These are phyloP conservation scores for Nomada fucata DNA, from an alignment of 2,888 invertebrate species.

Conservation along the genomic window DNA sequence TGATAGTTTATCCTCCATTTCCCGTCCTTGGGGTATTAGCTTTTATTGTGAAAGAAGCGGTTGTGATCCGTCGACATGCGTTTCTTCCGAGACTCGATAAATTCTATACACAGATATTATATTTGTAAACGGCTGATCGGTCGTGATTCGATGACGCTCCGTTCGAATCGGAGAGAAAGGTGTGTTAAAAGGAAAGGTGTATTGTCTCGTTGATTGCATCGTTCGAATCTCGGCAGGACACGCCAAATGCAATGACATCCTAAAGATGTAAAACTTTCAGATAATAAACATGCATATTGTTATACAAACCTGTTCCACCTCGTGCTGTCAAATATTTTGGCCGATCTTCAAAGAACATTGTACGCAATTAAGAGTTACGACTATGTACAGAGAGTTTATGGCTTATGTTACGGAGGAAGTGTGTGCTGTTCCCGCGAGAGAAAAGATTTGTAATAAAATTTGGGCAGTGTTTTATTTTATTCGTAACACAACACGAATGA, in stretches of 20 bases:
- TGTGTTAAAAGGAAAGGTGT: background rate
- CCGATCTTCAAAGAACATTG: no score
- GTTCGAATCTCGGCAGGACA: slow-evolving; percentile 60
- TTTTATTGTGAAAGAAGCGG: slow-evolving; percentile 67
- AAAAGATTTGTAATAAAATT: slow-evolving; percentile 71
- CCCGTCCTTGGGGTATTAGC: slow-evolving; percentile 31
- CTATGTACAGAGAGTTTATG: background rate
- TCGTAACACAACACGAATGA: slow-evolving; percentile 72
- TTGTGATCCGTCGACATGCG: slow-evolving; percentile 71
- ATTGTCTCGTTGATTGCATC: slow-evolving; percentile 49
- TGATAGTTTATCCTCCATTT: background rate
- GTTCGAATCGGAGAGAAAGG: slow-evolving; percentile 20
- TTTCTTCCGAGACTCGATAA: slow-evolving; percentile 67
- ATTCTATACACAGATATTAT: slow-evolving; percentile 73
- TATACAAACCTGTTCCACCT: slow-evolving; percentile 72
- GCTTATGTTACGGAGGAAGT: background rate
- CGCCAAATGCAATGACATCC: slow-evolving; percentile 69
- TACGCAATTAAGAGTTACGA: no score
- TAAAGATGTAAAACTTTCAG: slow-evolving; percentile 81
- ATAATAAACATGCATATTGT: slow-evolving; percentile 83
- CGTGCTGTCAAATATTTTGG: background rate
- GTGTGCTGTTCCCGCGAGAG: slow-evolving; percentile 3
- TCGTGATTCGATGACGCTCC: slow-evolving; percentile 65
- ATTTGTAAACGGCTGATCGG: slow-evolving; percentile 69
- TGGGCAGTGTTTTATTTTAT: slow-evolving; percentile 74